Evolutionary conservation across 1,140 invertebrate species (phyloP), one percentile per base, ranked within the genome.

Genomic region (Drosophila lowei): DNA sequence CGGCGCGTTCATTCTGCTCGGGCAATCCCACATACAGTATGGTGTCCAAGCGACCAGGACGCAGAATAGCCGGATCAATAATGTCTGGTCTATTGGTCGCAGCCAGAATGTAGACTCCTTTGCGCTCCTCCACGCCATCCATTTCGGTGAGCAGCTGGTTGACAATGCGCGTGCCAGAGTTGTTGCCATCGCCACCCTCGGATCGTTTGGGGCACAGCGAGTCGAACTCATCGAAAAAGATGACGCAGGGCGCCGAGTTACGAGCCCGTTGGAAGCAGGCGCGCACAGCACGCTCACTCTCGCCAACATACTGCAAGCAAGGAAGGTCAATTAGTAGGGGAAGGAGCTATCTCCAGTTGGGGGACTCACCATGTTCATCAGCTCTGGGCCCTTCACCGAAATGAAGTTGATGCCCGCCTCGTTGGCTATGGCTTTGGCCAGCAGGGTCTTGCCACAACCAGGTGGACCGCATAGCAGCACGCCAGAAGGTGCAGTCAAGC

Each of bases 141-240:
- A 99, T 99, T 94, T 99, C 99, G 0, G 98, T 99, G 18, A 99
- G 92, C 83, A 99, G 93, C 91, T 99, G 98, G 92, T 99, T 99
- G 0, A 99, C 98, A 16, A 99, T 96, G 16, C 98, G 93, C 8
- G 95, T 95, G 4, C 94, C 94, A 0, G 95, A 94, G 5, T 94
- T 94, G 71, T 94, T 93, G 67, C 94, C 93, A 93, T 96, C 95
- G 52, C 93, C 94, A 50, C 93, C 93, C 50, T 96, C 95, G 6
- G 95, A 95, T 90, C 98, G 93, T 81, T 96, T 96, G 0, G 98
- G 98, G 92, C 98, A 99, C 6, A 99, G 91, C 0, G 99, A 97
- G 92, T 99, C 99, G 68, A 99, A 94, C 92, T 99, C 99, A 91
- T 99, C 99, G 92, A 99, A 99, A 92, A 99, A 99, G 90, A 99